Base-by-base conservation (phyloP, 2,888 invertebrate species). In the Yponomeuta cagnagella region DNA sequence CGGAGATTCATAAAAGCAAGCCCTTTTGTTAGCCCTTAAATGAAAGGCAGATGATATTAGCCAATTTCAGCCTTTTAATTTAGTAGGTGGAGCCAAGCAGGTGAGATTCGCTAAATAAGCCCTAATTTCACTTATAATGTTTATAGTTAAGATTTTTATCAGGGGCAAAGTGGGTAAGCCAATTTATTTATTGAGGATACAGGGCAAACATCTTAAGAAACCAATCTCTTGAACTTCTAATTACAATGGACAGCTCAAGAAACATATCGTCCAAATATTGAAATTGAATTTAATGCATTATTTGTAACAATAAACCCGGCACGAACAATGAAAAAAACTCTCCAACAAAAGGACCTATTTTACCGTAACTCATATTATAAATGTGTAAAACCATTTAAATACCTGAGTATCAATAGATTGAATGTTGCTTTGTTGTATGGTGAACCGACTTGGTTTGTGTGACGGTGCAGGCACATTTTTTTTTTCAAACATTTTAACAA, bases 321-420 rank as follows among this genome's bases (percentile, higher is more conserved):
- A 81, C 77, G 85, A 82, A 89, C 85, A 89, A 88, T 83, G 84
- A 85, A 84, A 84, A 86, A 88, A 83, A 85, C 78, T 71, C 71
- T 70, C 72, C 74, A 78, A 90, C 89, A 91, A 92, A 78, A 78
- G 81, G 75, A 76, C 82, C 80, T 90, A 91, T 92, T 58, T 91
- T 92, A 90, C 86, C 86, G 88, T 88, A 85, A 84, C 90, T 88
- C 83, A 84, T 83, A 90, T 88, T 90, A 91, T 91, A 90, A 90
- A 92, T 91, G 91, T 91, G 90, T 92, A 92, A 91, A 91, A 90
- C 90, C 90, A 89, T 91, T 91, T 91, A 91, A 90, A 90, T 89
- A 85, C 86, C 82, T 81, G 82, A 86, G 83, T 87, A 88, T 91
- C 90, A 91, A 91, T 89, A 87, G 90, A 86, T 58, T 82, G 85